Base-by-base conservation (phyloP, 2,113 vertebrate species). In the Daubentonia madagascariensis region DNA sequence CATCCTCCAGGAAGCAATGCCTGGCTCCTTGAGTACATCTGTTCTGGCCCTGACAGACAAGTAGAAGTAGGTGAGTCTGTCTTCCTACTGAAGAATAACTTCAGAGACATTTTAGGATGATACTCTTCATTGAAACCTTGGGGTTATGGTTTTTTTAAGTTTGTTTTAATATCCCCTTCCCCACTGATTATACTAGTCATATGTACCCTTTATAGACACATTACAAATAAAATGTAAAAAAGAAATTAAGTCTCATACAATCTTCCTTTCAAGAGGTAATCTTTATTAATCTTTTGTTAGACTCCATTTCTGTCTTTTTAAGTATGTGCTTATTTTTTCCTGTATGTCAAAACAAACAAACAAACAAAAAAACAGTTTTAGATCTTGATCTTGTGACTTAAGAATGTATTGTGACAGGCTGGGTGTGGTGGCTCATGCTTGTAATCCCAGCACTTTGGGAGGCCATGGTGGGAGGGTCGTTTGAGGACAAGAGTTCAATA, bases 11-110 rank as follows among this genome's bases (percentile, higher is more conserved):
- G 45, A 76, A 96, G 40, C 59, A 18, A 10, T 0, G 16, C 28
- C 6, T 78, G 83, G 25, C 54, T 40, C 95, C 91, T 59, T 3
- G 35, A 12, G 12, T 0, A 0, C 8, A 1, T 30, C 61, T n/a
- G 61, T 16, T n/a, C 10, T 18, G 1, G 13, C 61, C 61, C 18
- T 12, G 50, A 32, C 17, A 23, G 76, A n/a, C 30, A 85, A 32
- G 67, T 23, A 40, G 48, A 59, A 97, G 75, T 37, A n/a, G 48
- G 8, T 43, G 0, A 45, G 48, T 37, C 67, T 68, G 93, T 40
- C 96, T 68, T 97, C 28, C 67, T 87, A 6, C 57, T 89, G 73
- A 3, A 87, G 88, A 59, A 67, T 88, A 28, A 43, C 0, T 0
- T n/a, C 14, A 75, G 65, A 85, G 40, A 54, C 9, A 37, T 43